Evolutionary conservation across 2,113 vertebrate species (phyloP).

Genomic region (Myiagra hebetior): DNA sequence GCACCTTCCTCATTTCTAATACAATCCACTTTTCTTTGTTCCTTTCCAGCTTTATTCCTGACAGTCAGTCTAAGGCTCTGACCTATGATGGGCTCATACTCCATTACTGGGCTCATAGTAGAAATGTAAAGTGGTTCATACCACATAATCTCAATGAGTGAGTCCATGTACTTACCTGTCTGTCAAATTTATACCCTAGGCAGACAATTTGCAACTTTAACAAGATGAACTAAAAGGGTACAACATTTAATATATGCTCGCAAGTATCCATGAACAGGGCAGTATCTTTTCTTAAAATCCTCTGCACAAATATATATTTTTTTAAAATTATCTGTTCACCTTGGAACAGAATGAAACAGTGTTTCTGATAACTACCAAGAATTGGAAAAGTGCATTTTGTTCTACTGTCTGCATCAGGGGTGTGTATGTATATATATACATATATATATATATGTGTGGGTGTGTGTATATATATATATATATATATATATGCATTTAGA

Average conservation of each 20-base stretch:
- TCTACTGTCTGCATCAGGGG: not conserved
- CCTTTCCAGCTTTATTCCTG: not conserved
- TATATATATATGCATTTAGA: not conserved
- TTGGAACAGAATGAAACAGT: not conserved
- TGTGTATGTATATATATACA: not conserved
- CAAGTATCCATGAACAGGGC: not conserved
- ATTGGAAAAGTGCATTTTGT: not conserved
- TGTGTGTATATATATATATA: not conserved
- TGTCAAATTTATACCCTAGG: not conserved
- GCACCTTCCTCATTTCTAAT: not conserved
- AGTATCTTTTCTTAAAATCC: not conserved
- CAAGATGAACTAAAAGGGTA: not conserved
- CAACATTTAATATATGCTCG: not conserved
- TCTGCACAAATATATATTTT: not conserved
- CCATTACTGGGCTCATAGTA: not conserved
- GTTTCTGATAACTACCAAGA: not conserved
- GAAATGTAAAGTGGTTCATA: not conserved
- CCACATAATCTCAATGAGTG: not conserved
- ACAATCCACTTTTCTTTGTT: not conserved
- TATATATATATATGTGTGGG: not conserved
- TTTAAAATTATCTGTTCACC: fast-evolving
- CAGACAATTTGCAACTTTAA: not conserved
- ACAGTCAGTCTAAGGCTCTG: not conserved
- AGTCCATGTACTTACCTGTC: not conserved
- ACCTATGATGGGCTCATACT: not conserved